A percentile compares a stretch with the other conserved stretches of the same genome.
Evolutionary conservation across 2,888 invertebrate species (phyloP).

Genomic region (Sympetrum striolatum): DNA sequence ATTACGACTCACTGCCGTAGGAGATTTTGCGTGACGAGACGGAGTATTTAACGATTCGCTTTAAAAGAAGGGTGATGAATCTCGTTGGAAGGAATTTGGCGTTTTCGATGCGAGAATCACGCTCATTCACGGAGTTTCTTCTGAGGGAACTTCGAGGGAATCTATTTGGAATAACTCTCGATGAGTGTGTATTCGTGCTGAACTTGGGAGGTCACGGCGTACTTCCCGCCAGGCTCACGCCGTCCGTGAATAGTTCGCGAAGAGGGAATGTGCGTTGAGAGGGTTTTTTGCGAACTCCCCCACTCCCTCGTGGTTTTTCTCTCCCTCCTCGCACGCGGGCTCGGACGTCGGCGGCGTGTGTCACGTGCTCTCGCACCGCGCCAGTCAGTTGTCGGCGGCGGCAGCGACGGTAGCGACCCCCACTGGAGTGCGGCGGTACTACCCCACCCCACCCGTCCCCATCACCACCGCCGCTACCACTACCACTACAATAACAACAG

Average conservation of each 20-base stretch:
- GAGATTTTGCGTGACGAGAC: no score
- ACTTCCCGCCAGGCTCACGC: neutral
- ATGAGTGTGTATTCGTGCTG: neutral
- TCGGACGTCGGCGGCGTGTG: slow-evolving; percentile 8
- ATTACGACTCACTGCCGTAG: no score
- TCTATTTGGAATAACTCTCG: neutral
- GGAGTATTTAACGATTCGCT: no score
- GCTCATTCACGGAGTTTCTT: neutral
- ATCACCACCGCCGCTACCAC: slow-evolving; percentile 17
- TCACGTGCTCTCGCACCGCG: slow-evolving; percentile 39
- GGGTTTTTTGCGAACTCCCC: neutral
- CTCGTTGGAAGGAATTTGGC: no score
- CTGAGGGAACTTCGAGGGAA: neutral
- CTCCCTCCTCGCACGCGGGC: neutral
- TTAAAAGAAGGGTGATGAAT: no score
- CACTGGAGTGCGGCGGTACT: slow-evolving; percentile 29
- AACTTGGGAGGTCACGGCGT: neutral
- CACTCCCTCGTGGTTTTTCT: neutral
- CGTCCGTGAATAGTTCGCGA: neutral
- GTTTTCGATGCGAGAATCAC: no score
- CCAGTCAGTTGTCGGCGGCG: slow-evolving; percentile 33
- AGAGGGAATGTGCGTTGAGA: neutral
- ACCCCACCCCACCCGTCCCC: neutral
- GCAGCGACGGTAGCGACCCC: slow-evolving; percentile 26
- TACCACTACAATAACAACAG: slow-evolving; percentile 28